These are phyloP conservation scores for Misgurnus mizolepis DNA, from an alignment of 2,113 vertebrate species.

Conservation along the genomic window DNA sequence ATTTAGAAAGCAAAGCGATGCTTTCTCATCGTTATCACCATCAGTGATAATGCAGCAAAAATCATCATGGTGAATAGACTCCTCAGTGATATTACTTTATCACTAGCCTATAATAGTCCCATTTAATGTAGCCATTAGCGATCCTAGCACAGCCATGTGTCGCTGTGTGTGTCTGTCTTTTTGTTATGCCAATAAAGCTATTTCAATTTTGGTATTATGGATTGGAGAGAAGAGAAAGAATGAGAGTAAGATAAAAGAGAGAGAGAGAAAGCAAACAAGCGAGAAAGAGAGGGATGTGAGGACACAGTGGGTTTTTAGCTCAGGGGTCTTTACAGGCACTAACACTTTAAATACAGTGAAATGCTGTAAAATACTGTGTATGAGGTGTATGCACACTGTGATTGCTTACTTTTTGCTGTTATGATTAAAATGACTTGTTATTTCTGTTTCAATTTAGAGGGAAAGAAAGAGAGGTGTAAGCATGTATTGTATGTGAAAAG, in stretches of 20 bases:
- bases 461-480: too few relatives aligned
- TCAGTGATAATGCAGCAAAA: slow-evolving; percentile 52
- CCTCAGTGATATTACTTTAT: slow-evolving; percentile 57
- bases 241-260: not conserved
- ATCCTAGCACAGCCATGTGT: slow-evolving; percentile 57
- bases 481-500: too few relatives aligned
- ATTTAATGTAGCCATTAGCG: slow-evolving; percentile 66
- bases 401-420: too few relatives aligned
- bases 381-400: too few relatives aligned
- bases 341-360: not conserved
- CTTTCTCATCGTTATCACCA: slow-evolving; percentile 25
- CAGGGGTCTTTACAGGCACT: not conserved
- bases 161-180: slow-evolving; percentile 48
- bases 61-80: slow-evolving; percentile 41
- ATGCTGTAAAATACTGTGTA: not conserved
- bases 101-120: slow-evolving; percentile 57
- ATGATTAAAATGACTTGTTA: too few relatives aligned
- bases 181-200: slow-evolving; percentile 58
- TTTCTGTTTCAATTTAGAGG: too few relatives aligned
- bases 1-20: slow-evolving; percentile 34
- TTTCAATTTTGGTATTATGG: slow-evolving; percentile 58
- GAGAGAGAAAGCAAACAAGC: not conserved
- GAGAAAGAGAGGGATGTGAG: not conserved
- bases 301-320: not conserved
- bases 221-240: slow-evolving; percentile 2